Conservation (phyloP, 2,888 invertebrate species). For the Unio pictorum region DNA sequence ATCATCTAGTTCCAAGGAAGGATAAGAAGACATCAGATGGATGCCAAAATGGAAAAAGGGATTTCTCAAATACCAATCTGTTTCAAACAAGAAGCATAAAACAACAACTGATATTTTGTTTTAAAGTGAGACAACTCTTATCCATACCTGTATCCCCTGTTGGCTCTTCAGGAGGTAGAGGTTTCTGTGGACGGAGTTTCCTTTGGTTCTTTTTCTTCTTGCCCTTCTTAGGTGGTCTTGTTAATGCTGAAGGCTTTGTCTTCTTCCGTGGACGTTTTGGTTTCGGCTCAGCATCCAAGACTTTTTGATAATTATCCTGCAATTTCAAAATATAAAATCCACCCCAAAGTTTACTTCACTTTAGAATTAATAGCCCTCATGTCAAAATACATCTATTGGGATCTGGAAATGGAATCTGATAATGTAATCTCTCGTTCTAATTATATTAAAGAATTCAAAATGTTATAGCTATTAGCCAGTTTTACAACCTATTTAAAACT, state of each 20-base stretch:
- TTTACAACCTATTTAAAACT: no score
- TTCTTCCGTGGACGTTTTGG: conserved; percentile 78
- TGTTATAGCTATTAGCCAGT: no score
- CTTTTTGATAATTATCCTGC: conserved; percentile 86
- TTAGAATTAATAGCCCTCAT: no score
- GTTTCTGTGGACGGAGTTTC: conserved; percentile 72
- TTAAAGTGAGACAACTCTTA: conserved; percentile 2
- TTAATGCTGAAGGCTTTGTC: conserved; percentile 71
- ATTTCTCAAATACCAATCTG: not conserved
- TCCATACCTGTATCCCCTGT: conserved; percentile 28
- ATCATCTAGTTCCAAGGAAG: not conserved
- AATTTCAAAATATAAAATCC: conserved; percentile 3
- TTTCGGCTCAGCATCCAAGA: conserved; percentile 81
- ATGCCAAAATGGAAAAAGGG: not conserved
- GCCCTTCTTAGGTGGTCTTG: conserved; percentile 72
- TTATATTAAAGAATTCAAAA: no score
- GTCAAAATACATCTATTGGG: no score
- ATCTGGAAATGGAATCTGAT: no score
- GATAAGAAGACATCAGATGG: not conserved
- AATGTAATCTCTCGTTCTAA: no score
- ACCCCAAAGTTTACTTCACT: no score
- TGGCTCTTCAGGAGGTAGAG: conserved; percentile 49
- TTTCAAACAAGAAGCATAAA: no score
- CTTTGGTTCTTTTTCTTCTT: conserved; percentile 77
- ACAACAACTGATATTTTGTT: not conserved